A percentile compares a stretch with the other conserved stretches of the same genome.
phyloP scores from a whole-genome alignment of 2,888 invertebrate species.

The Arenicola marina region DNA sequence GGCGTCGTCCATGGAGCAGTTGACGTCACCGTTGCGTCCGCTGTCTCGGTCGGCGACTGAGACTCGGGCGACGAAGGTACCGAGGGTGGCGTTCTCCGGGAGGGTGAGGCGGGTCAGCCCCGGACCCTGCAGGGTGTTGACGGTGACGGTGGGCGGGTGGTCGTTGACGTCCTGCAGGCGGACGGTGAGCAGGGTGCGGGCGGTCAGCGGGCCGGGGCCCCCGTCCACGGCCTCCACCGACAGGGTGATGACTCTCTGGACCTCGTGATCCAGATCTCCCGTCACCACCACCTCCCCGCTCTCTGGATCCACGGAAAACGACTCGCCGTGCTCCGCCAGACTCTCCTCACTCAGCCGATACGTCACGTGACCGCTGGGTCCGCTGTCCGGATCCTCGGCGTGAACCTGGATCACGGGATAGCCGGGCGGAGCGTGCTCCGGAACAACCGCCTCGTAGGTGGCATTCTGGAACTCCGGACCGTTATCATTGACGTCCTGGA shows the following conservation, averaged over 20 bases:
- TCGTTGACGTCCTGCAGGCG: slow-evolving; percentile 74
- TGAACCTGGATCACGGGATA: slow-evolving; percentile 30
- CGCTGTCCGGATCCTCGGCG: slow-evolving; percentile 36
- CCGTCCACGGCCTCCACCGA: slow-evolving; percentile 18
- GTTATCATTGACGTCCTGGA: slow-evolving; percentile 23
- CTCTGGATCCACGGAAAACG: slow-evolving; percentile 12
- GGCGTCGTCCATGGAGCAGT: slow-evolving; percentile 40
- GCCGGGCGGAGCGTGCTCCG: slow-evolving; percentile 11
- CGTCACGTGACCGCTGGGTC: slow-evolving; percentile 31
- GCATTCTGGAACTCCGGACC: slow-evolving; percentile 16
- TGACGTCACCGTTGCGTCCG: slow-evolving; percentile 15
- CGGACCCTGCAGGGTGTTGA: slow-evolving; percentile 80
- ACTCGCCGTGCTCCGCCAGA: slow-evolving; percentile 8
- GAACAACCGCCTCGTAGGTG: slow-evolving; percentile 17
- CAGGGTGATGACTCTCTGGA: slow-evolving; percentile 6
- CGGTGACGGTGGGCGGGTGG: slow-evolving; percentile 83
- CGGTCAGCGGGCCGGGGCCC: slow-evolving; percentile 71
- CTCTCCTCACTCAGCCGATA: slow-evolving; percentile 23
- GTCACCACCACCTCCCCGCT: slow-evolving; percentile 16
- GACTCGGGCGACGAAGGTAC: slow-evolving; percentile 20
- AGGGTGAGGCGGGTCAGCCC: slow-evolving; percentile 64
- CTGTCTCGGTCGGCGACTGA: slow-evolving; percentile 14
- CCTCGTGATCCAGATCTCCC: slow-evolving; percentile 19
- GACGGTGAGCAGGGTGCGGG: slow-evolving; percentile 69
- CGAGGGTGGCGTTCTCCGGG: slow-evolving; percentile 26